phyloP scores from a whole-genome alignment of 2,888 invertebrate species.

The Oligia latruncula region DNA sequence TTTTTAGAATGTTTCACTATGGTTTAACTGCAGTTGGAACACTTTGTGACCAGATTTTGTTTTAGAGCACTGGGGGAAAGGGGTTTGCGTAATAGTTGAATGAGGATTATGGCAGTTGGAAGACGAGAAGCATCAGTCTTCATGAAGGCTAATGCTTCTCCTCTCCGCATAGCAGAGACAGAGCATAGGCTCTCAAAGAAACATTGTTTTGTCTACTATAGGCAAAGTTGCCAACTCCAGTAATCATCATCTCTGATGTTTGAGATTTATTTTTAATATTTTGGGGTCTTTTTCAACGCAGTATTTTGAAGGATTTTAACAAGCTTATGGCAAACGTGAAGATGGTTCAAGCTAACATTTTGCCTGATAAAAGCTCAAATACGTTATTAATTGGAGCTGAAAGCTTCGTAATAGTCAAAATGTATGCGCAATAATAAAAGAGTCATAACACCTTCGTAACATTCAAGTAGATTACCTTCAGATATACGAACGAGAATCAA shows the following conservation, averaged over 20 bases:
- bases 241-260: background rate
- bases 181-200: background rate
- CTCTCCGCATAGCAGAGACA: background rate
- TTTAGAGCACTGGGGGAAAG: background rate
- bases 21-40: slow-evolving; percentile 4
- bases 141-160: background rate
- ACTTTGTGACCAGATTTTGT: slow-evolving; percentile 5
- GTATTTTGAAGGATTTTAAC: background rate
- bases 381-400: slow-evolving; percentile 63
- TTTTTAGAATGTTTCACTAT: slow-evolving; percentile 39
- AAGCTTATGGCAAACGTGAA: background rate
- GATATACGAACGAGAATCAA: slow-evolving; percentile 49
- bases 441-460: slow-evolving; percentile 66
- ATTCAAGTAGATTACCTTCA: slow-evolving; percentile 64
- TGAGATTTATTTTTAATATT: background rate
- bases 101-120: background rate
- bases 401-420: slow-evolving; percentile 65
- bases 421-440: slow-evolving; percentile 68
- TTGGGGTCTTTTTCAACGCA: background rate
- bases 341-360: background rate
- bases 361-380: slow-evolving; percentile 37
- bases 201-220: background rate
- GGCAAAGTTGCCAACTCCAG: background rate
- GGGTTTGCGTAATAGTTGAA: background rate
- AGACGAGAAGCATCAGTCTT: background rate